Base-by-base conservation (phyloP, 2,113 vertebrate genomes). In the Ochotona curzoniae region DNA sequence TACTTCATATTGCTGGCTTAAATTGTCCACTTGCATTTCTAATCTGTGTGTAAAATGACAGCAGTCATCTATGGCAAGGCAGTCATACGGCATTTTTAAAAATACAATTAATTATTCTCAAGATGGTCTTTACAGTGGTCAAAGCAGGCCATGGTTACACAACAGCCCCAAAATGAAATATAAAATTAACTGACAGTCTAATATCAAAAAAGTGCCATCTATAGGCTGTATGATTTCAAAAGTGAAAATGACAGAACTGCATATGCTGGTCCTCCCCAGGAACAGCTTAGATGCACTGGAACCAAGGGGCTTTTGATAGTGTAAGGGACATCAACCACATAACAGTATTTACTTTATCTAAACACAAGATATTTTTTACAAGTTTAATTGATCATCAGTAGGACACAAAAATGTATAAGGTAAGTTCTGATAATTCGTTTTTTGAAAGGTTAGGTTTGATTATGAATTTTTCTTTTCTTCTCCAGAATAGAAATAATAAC, bases 341-440 rank as follows among this genome's bases (percentile, higher is more conserved):
- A 93, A 73, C 8, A 70, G 15, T 2, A 83, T 44, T 91, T 92
- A 67, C 66, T 95, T 90, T 49, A 25, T 89, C 51, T n/a, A 89
- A 87, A 28, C 18, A 67, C 71, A 90, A 91, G 49, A 5, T 84
- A 28, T 85, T 92, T 89, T 30, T 73, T n/a, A 14, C 10, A 70
- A 38, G 14, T 5, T 35, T 81, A 80, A 44, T 28, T 89, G 38
- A 9, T 89, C 79, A 89, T 69, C 32, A 67, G 17, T 7, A 51
- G 32, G 64, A 84, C 57, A 73, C 23, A 84, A 89, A 91, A 49
- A 2, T 2, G 28, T 44, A 7, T 4, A 7, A 28, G 10, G 20
- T 63, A 87, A 60, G 66, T 89, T 75, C n/a, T 35, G 44, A 15
- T 11, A 17, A 4, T 78, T 79, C 69, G 90, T 89, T 51, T 89